phyloP scores from a whole-genome alignment of 2,113 vertebrate genomes.

The Bostrychus sinensis region DNA sequence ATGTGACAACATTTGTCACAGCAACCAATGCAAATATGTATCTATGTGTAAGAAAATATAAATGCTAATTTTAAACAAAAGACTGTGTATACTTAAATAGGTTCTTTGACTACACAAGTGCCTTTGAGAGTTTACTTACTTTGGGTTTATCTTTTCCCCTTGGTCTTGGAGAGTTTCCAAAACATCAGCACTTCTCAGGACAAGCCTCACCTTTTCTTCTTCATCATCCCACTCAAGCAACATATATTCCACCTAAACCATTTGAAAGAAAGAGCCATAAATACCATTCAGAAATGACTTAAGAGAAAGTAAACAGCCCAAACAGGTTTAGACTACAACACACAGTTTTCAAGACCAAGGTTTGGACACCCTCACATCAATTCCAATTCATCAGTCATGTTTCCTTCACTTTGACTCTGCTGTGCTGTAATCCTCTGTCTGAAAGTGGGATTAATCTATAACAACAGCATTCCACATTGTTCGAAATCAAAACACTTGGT shows the following conservation, averaged over 20 bases:
- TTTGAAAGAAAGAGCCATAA: not conserved
- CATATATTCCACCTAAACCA: slow-evolving; percentile 96
- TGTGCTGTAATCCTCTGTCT: slow-evolving; percentile 58
- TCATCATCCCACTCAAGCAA: slow-evolving; percentile 91
- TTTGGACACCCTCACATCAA: slow-evolving; percentile 48
- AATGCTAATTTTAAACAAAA: too few relatives aligned
- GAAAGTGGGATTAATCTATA: slow-evolving; percentile 76
- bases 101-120: not conserved
- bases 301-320: not conserved
- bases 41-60: too few relatives aligned
- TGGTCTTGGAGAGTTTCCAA: slow-evolving; percentile 91
- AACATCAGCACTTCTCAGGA: slow-evolving; percentile 85
- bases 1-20: too few relatives aligned
- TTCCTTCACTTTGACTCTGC: slow-evolving; percentile 68
- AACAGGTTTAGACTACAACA: not conserved
- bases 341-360: slow-evolving; percentile 29
- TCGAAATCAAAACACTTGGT: slow-evolving; percentile 62
- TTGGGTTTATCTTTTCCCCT: slow-evolving; percentile 93
- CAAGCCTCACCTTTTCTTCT: slow-evolving; percentile 86
- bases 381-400: slow-evolving; percentile 67
- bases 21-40: too few relatives aligned
- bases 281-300: not conserved
- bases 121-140: slow-evolving; percentile 82
- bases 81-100: too few relatives aligned
- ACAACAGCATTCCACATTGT: slow-evolving; percentile 76